phyloP scores from a whole-genome alignment of 2,888 invertebrate species.

The Cynaeus angustus region DNA sequence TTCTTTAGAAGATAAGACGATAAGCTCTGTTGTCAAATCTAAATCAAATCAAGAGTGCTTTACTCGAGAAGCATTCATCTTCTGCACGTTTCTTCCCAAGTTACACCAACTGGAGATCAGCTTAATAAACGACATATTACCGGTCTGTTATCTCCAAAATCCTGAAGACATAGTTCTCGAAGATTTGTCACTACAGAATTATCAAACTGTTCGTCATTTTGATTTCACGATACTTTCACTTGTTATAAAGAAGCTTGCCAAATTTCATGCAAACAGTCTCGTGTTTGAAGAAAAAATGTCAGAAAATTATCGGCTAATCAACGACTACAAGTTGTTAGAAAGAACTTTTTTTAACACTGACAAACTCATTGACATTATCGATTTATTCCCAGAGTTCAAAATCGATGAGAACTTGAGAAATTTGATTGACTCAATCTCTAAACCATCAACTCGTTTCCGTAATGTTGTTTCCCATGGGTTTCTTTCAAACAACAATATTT shows the following conservation, averaged over 20 bases:
- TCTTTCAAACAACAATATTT: constrained; percentile 61
- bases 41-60: background rate
- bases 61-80: background rate
- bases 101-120: background rate
- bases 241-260: constrained; percentile 58
- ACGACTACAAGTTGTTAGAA: background rate
- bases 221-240: constrained; percentile 55
- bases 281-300: constrained; percentile 58
- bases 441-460: constrained; percentile 65
- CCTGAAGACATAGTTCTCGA: constrained; percentile 1
- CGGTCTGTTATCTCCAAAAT: background rate
- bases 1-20: background rate
- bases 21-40: background rate
- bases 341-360: too few relatives aligned
- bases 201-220: constrained; percentile 14
- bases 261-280: constrained; percentile 63
- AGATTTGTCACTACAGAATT: background rate
- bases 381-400: too few relatives aligned
- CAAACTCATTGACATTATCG: too few relatives aligned
- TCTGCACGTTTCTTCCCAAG: background rate
- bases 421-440: constrained; percentile 54
- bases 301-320: constrained; percentile 47
- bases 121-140: background rate
- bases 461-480: constrained; percentile 68
- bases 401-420: too few relatives aligned